Conservation (phyloP, 64 coral and sea anemone genomes). For the Montipora efflorescens region DNA sequence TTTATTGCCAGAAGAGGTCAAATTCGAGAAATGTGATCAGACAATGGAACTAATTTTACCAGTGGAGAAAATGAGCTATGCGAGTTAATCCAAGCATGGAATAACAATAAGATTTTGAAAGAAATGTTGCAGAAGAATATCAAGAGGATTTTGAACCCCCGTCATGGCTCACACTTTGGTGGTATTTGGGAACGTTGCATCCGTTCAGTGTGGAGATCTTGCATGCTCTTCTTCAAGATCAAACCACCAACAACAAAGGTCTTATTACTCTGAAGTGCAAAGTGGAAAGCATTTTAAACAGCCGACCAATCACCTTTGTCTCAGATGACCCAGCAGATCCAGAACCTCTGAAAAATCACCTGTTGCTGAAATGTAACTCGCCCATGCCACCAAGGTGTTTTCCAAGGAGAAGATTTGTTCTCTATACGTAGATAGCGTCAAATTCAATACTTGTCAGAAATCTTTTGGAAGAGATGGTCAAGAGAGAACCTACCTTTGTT, state of each 20-base stretch:
- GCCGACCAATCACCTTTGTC: neutral
- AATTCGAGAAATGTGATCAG: conserved; percentile 13
- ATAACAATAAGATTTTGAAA: conserved; percentile 7
- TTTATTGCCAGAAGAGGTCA: neutral
- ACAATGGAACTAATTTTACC: conserved; percentile 34
- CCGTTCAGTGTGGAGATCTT: neutral
- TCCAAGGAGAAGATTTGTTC: too few species aligned
- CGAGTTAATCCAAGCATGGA: conserved; percentile 17
- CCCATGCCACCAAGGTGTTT: too few species aligned
- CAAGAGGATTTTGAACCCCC: neutral
- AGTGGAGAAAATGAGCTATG: conserved; percentile 17
- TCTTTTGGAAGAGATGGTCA: too few species aligned
- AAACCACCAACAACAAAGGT: neutral
- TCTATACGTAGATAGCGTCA: too few species aligned
- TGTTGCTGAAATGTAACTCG: too few species aligned
- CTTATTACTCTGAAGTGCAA: neutral
- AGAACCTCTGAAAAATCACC: too few species aligned
- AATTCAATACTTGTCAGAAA: too few species aligned
- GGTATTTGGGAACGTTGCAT: neutral
- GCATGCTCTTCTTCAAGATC: neutral
- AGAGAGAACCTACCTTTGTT: too few species aligned
- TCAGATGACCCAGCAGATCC: too few species aligned
- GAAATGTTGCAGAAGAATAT: neutral
- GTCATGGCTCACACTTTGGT: too few species aligned
- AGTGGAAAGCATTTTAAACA: neutral